Base-by-base conservation (phyloP, 2,888 invertebrate species). In the Conchocele bisecta region DNA sequence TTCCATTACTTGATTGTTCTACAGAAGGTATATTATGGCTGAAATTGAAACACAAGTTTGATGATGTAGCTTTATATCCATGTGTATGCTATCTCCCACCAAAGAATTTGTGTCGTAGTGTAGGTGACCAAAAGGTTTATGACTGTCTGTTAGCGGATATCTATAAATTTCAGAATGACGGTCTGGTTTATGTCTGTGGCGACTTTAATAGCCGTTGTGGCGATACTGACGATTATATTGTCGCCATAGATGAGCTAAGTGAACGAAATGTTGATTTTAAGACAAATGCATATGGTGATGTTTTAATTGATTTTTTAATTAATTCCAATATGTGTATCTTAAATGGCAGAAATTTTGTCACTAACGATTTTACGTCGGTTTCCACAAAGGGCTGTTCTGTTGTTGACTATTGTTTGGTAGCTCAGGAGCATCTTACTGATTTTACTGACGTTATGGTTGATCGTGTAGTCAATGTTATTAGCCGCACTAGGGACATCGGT, bases 1-100 rank as follows among this genome's bases (percentile, higher is more conserved):
- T 20, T 33, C 28, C 17, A 33, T 57, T 35, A 17, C 17, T 20
- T n/a, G 37, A 65, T 44, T 46, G 31, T 13, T 17, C 20, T 20
- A n/a, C 13, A 22, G 56, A 64, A 20, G 56, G 64, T 17, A 64
- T 64, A 29, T 39, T 64, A 44, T 57, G 56, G 64, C 20, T 56
- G 31, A n/a, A 29, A 20, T 64, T 64, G 26, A 20, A 35, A 37
- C n/a, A 56, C 41, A 48, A 46, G 17, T 35, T 20, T 37, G 20
- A 24, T 24, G 39, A 17, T 26, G 46, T 44, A 29, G 15, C 1
- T 20, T 56, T 57, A 31, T 46, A 46, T n/a, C 15, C 37, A 29
- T 56, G 37, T 56, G 64, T 64, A 3, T 56, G 64, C 50, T 64
- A 64, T 39, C 31, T 64, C 20, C 64, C 64, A 17, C 64, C 64